Conservation (phyloP, 1,140 invertebrate species). For the Mya arenaria region DNA sequence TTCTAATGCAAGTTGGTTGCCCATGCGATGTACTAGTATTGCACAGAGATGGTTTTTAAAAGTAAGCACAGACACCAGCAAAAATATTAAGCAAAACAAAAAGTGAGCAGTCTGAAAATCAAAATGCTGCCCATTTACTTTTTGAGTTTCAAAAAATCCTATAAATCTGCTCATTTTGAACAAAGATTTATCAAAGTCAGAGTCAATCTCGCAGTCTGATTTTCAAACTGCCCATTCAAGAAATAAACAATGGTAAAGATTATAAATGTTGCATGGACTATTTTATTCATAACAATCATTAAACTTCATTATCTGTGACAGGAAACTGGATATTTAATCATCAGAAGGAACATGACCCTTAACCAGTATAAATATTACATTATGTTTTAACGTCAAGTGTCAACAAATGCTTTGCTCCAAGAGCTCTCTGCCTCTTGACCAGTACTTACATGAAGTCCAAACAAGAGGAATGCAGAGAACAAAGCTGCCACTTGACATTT, state of each 20-base stretch:
- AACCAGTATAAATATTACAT: background rate
- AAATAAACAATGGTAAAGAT: background rate
- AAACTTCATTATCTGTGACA: conserved; percentile 19
- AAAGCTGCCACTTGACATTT: conserved; percentile 40
- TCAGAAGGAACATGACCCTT: conserved; percentile 26
- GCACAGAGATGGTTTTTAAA: too few species aligned
- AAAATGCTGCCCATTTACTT: background rate
- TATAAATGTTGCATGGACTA: background rate
- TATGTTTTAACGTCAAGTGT: conserved; percentile 20
- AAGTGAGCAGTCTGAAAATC: conserved; percentile 30
- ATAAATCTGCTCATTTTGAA: background rate
- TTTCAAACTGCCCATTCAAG: conserved; percentile 24
- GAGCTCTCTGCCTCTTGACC: conserved; percentile 33
- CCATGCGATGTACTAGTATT: too few species aligned
- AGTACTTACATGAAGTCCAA: conserved; percentile 52
- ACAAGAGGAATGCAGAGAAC: conserved; percentile 55
- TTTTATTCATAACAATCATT: too few species aligned
- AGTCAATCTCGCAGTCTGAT: background rate
- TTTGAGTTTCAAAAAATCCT: too few species aligned
- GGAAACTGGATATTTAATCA: conserved; percentile 11
- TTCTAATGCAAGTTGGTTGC: too few species aligned
- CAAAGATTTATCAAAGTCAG: background rate
- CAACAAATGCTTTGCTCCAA: conserved; percentile 41
- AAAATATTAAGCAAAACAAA: too few species aligned
- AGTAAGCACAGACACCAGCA: too few species aligned